A percentile compares a stretch with the other conserved stretches of the same genome.
Conservation (phyloP, 2,113 vertebrate species). For the Anser brachyrhynchus region DNA sequence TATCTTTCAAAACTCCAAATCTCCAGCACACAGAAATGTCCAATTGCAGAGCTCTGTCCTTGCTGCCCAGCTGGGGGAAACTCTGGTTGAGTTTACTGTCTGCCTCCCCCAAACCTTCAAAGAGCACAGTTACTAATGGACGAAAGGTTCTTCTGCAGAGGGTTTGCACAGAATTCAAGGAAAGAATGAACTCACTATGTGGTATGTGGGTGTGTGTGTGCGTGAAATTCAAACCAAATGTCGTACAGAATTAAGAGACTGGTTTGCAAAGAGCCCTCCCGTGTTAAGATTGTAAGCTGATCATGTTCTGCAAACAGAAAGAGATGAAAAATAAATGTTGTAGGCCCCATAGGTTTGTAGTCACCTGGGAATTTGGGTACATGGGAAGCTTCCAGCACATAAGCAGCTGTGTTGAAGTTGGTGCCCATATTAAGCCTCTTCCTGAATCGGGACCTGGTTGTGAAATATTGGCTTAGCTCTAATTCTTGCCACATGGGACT, state of each 20-base stretch:
- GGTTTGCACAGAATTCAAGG: background rate
- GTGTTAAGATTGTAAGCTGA: constrained; percentile 20
- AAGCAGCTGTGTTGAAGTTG: background rate
- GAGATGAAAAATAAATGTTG: background rate
- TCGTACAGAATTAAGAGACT: background rate
- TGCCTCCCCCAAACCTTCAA: background rate
- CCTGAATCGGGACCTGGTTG: background rate
- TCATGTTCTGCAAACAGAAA: background rate
- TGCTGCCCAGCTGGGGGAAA: background rate
- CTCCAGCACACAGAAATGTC: background rate
- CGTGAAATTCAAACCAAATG: constrained; percentile 62
- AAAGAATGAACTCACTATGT: constrained; percentile 54
- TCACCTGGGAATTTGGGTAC: background rate
- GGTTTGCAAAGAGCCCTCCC: background rate
- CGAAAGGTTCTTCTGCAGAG: background rate
- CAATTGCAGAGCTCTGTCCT: background rate
- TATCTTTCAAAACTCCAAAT: background rate
- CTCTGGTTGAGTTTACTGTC: background rate
- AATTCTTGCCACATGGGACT: background rate
- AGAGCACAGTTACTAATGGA: background rate
- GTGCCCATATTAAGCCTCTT: background rate
- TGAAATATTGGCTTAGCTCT: constrained; percentile 11
- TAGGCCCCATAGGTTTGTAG: background rate
- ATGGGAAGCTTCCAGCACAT: background rate
- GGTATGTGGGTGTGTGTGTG: background rate